Conservation (phyloP, 2,888 invertebrate genomes). For the Cerastis rubricosa region DNA sequence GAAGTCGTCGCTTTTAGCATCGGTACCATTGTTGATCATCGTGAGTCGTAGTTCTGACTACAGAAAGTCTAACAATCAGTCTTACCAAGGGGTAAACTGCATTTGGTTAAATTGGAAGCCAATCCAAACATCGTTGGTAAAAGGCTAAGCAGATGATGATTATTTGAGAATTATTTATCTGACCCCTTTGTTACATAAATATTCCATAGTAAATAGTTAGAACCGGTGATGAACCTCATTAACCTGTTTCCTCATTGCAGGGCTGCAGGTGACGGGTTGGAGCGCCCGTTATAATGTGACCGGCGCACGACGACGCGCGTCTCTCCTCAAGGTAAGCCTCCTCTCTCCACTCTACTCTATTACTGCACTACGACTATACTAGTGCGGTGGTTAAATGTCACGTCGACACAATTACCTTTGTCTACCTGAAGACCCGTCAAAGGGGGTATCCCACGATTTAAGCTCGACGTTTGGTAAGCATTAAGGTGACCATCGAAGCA, state of each 20-base stretch:
- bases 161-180: background rate
- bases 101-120: background rate
- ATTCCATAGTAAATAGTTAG: background rate
- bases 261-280: constrained; percentile 77
- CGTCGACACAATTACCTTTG: constrained; percentile 28
- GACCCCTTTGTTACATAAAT: background rate
- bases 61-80: background rate
- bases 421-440: constrained; percentile 38
- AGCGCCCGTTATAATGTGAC: constrained; percentile 88
- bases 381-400: constrained; percentile 43
- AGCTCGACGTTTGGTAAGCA: background rate
- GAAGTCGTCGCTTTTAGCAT: background rate
- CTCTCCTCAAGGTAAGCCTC: constrained; percentile 87
- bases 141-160: background rate
- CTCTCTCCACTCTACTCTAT: constrained; percentile 61
- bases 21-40: background rate
- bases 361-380: constrained; percentile 20
- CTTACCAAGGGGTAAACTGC: background rate
- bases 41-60: background rate
- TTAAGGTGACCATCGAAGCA: background rate
- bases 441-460: background rate
- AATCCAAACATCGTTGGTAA: background rate
- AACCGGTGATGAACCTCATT: constrained; percentile 20
- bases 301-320: constrained; percentile 86
- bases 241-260: constrained; percentile 73